Percentiles rank a stretch among this genome's conserved stretches.
Conservation (phyloP, 2,113 vertebrate genomes). For the Myotis yumanensis region DNA sequence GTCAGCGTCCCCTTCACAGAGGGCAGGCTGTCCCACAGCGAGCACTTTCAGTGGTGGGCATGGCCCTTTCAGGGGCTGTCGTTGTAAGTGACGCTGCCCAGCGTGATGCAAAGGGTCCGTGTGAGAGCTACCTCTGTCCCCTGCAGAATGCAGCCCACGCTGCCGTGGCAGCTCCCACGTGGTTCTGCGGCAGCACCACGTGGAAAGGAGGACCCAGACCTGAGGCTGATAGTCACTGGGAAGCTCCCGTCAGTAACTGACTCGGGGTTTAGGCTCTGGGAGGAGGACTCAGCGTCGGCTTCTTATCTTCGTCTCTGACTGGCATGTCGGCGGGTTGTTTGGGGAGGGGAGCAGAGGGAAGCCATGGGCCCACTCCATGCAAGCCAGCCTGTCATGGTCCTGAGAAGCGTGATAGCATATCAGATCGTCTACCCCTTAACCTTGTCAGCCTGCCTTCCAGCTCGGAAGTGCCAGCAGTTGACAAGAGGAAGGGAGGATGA, state of each 20-base stretch:
- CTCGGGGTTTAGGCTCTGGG: slow-evolving; percentile 23
- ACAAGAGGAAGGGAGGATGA: slow-evolving; percentile 61
- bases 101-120: fast-evolving
- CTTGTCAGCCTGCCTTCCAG: slow-evolving; percentile 60
- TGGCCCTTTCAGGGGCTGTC: neutral
- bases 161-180: neutral
- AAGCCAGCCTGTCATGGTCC: slow-evolving; percentile 53
- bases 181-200: neutral
- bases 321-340: slow-evolving; percentile 3
- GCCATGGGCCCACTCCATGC: slow-evolving; percentile 27
- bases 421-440: slow-evolving; percentile 66
- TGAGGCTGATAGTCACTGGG: slow-evolving; percentile 23
- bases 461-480: slow-evolving; percentile 50
- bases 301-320: slow-evolving; percentile 74
- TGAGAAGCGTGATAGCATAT: slow-evolving; percentile 67
- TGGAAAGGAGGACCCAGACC: neutral
- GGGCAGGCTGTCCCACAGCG: neutral
- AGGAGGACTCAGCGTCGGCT: neutral
- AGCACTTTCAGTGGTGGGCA: fast-evolving
- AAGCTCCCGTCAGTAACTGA: slow-evolving; percentile 61
- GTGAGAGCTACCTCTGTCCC: fast-evolving
- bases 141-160: neutral
- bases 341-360: slow-evolving; percentile 32
- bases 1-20: too few relatives aligned
- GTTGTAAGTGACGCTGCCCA: neutral